Base-by-base conservation (phyloP, 2,113 vertebrate genomes). In the Sapayoa aenigma region DNA sequence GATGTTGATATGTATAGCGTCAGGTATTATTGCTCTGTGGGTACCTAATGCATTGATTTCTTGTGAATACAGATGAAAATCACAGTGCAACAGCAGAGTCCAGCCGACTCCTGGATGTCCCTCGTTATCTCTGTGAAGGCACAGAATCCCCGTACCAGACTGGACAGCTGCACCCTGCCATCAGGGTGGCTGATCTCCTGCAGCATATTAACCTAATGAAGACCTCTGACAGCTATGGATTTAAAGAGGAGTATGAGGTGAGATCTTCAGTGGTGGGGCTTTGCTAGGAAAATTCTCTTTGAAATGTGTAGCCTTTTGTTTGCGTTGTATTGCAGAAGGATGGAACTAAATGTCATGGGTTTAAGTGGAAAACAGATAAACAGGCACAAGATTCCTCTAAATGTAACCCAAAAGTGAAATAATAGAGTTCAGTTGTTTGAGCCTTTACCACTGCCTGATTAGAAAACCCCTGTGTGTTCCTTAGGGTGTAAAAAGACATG, bases 121-220 rank as follows among this genome's bases (percentile, higher is more conserved):
- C 99, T 63, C 99, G 99, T 39, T 99, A 99, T 91, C 98, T 99
- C 93, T 99, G 99, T 1, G 99, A 99, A 97, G 99, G 99, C 72
- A 99, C 99, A 1, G 99, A 99, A 63, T 99, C 99, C 16, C 99
- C 99, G 0, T 99, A 99, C 95, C 99, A 99, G 97, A 99, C 99
- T 0, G 99, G 99, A 56, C 99, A 99, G 95, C 98, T 99, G 65
- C 99, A 99, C 96, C 99, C 99, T 12, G 99, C 99, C 89, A 99
- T 99, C 97, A 98, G 99, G 65, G 99, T 99, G 79, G 99, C 99
- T 10, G 99, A 99, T 94, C 98, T 99, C 22, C 98, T 99, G 90
- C 99, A 99, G 88, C 99, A 99, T 97, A 99, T 99, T 97, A 99
- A 99, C 96, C 98, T 99, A 58, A 99, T 99, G 99, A 99, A 99